These are phyloP conservation scores for Zoanthus sansibaricus DNA, from an alignment of 92 coral and sea anemone species.

Conservation along the genomic window DNA sequence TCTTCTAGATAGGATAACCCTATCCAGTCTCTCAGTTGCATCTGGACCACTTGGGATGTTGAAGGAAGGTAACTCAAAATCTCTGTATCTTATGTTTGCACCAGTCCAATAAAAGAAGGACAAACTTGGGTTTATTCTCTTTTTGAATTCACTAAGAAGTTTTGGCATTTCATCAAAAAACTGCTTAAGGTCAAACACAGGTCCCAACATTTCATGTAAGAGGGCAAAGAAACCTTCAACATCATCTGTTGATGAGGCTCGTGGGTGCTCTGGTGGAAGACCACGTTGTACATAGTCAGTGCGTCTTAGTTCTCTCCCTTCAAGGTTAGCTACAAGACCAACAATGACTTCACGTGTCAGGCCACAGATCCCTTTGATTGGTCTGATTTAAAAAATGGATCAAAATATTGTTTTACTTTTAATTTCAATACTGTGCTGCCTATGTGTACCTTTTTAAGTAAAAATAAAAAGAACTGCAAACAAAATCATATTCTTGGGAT, in stretches of 20 bases:
- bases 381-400: constrained; percentile 25
- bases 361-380: constrained; percentile 75
- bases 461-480: too few species aligned
- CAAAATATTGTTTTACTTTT: too few species aligned
- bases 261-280: constrained; percentile 71
- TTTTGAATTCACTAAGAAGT: constrained; percentile 71
- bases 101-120: constrained; percentile 78
- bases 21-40: constrained; percentile 36
- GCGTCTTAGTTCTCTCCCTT: constrained; percentile 63
- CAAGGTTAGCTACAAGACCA: constrained; percentile 69
- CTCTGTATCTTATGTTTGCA: constrained; percentile 62
- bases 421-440: too few species aligned
- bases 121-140: constrained; percentile 62
- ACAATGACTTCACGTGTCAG: constrained; percentile 68
- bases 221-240: constrained; percentile 71
- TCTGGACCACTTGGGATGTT: constrained; percentile 70
- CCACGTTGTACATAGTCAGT: constrained; percentile 47
- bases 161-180: constrained; percentile 66
- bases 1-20: constrained; percentile 29
- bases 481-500: too few species aligned
- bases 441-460: too few species aligned
- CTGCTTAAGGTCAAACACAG: constrained; percentile 66
- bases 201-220: constrained; percentile 71
- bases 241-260: constrained; percentile 78
- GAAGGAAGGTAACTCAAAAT: constrained; percentile 71